A percentile compares a stretch with the other conserved stretches of the same genome.
phyloP scores from a whole-genome alignment of 2,113 vertebrate genomes.

The Pantherophis guttatus region DNA sequence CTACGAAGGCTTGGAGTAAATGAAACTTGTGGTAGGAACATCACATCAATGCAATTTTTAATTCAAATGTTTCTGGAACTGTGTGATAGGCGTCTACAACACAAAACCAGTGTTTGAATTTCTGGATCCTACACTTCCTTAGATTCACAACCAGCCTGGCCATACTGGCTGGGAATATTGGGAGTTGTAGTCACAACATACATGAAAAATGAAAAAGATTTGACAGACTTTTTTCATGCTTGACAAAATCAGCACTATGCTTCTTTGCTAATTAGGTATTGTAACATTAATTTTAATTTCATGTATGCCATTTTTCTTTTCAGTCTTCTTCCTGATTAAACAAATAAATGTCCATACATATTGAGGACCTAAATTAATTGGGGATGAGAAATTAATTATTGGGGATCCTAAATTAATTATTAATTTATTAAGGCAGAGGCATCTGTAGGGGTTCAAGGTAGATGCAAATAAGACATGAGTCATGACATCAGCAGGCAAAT shows the following conservation, averaged over 20 bases:
- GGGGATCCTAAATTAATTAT: background rate
- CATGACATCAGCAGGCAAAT: background rate
- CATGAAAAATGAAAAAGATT: background rate
- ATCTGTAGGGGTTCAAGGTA: background rate
- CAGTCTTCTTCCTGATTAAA: background rate
- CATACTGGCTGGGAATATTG: background rate
- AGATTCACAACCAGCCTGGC: background rate
- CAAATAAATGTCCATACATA: background rate
- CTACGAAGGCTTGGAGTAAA: background rate
- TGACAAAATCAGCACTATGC: background rate
- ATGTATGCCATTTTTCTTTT: background rate
- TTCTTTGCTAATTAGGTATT: background rate
- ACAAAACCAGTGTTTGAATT: background rate
- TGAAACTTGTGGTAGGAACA: too few relatives aligned
- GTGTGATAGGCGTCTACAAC: background rate
- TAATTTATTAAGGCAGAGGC: background rate
- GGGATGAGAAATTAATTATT: too few relatives aligned
- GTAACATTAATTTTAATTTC: background rate
- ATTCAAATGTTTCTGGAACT: background rate
- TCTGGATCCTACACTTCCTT: background rate
- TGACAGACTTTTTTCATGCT: background rate
- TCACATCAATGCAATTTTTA: background rate
- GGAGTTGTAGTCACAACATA: background rate
- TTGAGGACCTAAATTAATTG: too few relatives aligned
- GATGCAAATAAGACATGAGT: background rate